phyloP scores from a whole-genome alignment of 2,888 invertebrate species.

The Thymelicus sylvestris region DNA sequence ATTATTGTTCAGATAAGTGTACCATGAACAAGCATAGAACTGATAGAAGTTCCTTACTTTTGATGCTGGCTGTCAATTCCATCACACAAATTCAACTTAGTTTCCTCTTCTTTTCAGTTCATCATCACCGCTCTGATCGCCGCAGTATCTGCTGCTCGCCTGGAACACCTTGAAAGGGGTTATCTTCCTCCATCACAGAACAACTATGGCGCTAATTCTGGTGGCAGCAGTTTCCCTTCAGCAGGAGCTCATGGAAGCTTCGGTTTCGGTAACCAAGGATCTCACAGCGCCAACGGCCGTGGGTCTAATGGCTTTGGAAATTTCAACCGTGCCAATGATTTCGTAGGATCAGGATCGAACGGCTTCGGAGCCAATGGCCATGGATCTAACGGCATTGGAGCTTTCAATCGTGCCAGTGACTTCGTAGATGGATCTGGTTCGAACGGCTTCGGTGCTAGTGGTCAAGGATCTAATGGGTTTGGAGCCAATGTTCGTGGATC shows the following conservation, averaged over 20 bases:
- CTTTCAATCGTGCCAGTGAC: constrained; percentile 36
- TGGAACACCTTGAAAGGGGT: constrained; percentile 72
- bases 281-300: constrained; percentile 29
- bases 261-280: constrained; percentile 37
- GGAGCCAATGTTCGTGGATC: constrained; percentile 41
- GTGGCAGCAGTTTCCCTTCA: constrained; percentile 38
- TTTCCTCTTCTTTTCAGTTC: constrained; percentile 56
- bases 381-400: constrained; percentile 38
- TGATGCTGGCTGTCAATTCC: no score
- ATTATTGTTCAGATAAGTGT: no score
- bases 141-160: constrained; percentile 66
- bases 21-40: no score
- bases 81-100: no score
- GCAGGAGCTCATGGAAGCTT: constrained; percentile 42
- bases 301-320: constrained; percentile 39
- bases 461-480: constrained; percentile 39
- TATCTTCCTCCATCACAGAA: constrained; percentile 68
- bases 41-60: no score
- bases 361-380: constrained; percentile 40
- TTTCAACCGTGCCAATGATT: constrained; percentile 38
- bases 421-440: constrained; percentile 45
- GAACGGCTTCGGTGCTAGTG: constrained; percentile 39
- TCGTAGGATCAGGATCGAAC: constrained; percentile 44
- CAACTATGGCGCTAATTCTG: constrained; percentile 31
- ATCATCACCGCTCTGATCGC: constrained; percentile 68